phyloP scores from a whole-genome alignment of 2,113 vertebrate species.

The Paradisaea rubra region DNA sequence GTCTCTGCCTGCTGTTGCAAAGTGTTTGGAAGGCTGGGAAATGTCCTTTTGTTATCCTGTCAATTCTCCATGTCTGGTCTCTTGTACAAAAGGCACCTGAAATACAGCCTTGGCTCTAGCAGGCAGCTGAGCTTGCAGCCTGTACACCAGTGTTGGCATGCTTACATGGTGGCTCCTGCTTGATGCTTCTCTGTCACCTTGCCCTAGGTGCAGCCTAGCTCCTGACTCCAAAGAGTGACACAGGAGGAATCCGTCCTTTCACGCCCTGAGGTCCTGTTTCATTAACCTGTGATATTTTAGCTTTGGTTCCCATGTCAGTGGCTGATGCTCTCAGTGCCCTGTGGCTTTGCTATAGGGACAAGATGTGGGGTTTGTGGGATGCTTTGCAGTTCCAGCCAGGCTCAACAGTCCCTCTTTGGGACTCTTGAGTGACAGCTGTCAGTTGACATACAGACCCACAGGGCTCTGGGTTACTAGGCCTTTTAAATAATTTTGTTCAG shows the following conservation, averaged over 20 bases:
- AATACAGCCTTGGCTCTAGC: neutral
- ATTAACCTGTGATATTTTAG: accelerated
- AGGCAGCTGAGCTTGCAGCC: neutral
- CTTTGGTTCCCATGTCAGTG: accelerated
- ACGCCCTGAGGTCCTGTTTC: neutral
- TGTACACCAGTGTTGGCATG: neutral
- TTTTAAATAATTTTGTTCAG: neutral
- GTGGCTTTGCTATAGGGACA: neutral
- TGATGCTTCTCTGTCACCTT: neutral
- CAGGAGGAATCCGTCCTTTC: neutral
- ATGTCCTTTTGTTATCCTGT: neutral
- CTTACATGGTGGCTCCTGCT: neutral
- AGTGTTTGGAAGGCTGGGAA: neutral
- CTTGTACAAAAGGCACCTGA: neutral
- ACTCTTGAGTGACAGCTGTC: neutral
- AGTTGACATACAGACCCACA: neutral
- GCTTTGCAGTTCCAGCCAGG: neutral
- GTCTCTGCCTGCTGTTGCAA: neutral
- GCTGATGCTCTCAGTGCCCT: accelerated
- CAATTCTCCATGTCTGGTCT: neutral
- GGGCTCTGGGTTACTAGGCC: neutral
- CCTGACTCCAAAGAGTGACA: neutral
- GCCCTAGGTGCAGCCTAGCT: neutral
- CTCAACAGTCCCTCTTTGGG: neutral
- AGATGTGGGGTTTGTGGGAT: neutral